Percentiles rank a stretch among this genome's conserved stretches.
Evolutionary conservation across 2,888 invertebrate species (phyloP).

Genomic region (Thera britannica): DNA sequence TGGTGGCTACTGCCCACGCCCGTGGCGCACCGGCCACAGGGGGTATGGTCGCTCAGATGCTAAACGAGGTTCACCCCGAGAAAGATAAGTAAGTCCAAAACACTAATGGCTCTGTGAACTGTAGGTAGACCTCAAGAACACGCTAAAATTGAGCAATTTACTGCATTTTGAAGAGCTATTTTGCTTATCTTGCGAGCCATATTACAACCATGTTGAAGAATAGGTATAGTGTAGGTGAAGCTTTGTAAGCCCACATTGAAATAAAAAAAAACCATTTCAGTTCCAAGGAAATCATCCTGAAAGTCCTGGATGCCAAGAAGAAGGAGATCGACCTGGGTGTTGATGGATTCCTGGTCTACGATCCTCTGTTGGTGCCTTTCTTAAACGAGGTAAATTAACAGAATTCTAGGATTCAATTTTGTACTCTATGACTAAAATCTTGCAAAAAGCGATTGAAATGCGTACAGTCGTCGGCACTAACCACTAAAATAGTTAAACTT

Average conservation of each 20-base stretch:
- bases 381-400: slow-evolving; percentile 76
- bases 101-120: no score
- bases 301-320: slow-evolving; percentile 78
- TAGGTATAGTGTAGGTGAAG: not conserved
- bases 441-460: no score
- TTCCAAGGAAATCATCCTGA: slow-evolving; percentile 68
- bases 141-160: no score
- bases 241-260: not conserved
- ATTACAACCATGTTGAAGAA: not conserved
- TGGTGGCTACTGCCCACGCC: slow-evolving; percentile 84
- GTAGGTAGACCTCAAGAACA: no score
- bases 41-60: slow-evolving; percentile 83
- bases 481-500: no score
- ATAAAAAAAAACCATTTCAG: slow-evolving; percentile 52
- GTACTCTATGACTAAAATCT: not conserved
- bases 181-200: no score
- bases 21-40: slow-evolving; percentile 87
- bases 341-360: slow-evolving; percentile 90
- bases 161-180: no score
- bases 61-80: not conserved
- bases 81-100: no score
- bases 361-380: slow-evolving; percentile 84
- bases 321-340: slow-evolving; percentile 85
- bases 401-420: not conserved
- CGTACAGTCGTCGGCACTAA: no score